Evolutionary conservation across 2,113 vertebrate species (phyloP), one percentile per base, ranked within the genome.

Genomic region (Brachyhypopomus gauderio): DNA sequence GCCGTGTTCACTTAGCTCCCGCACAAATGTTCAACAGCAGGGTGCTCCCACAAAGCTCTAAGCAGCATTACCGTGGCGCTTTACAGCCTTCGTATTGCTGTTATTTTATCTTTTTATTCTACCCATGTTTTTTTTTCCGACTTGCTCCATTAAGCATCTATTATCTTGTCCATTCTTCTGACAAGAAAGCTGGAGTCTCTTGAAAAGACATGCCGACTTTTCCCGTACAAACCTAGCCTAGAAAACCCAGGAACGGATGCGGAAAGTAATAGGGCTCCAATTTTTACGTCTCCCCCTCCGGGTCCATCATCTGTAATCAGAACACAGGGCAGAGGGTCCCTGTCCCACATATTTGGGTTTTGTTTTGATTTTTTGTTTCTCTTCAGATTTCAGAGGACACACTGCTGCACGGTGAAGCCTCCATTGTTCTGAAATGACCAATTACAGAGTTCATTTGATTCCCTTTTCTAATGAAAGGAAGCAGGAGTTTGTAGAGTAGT

Each of bases 41-140:
- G 19, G 64, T 20, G 64, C 64, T 67, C 20, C 36, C 36, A 36
- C 30, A 52, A 14, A 14, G 30, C 36, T 36, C 20, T 36, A 36
- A 67, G 17, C 20, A 67, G 25, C 60, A 59, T 38, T 41, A 22
- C 36, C 77, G 17, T 64, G 23, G 14, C 1, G 62, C 1, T 19
- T 67, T 8, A 2, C 5, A n/a, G 58, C n/a, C 45, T 52, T 52
- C 45, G 9, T 52, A 52, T 52, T 52, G 12, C 45, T 52, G 45
- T 14, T 52, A 11, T 14, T 52, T 52, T 7, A 52, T 27, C 36
- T 69, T 27, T 17, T 4, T 30, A 34, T 34, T 69, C 30, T 69
- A n/a, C 36, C 34, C 20, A n/a, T 70, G n/a, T 11, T 70, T 77
- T 67, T 20, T 67, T 62, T 69, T 36, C n/a, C 56, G 60, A 62